phyloP scores from a whole-genome alignment of 1,140 invertebrate genomes.

The Megalopta genalis region DNA sequence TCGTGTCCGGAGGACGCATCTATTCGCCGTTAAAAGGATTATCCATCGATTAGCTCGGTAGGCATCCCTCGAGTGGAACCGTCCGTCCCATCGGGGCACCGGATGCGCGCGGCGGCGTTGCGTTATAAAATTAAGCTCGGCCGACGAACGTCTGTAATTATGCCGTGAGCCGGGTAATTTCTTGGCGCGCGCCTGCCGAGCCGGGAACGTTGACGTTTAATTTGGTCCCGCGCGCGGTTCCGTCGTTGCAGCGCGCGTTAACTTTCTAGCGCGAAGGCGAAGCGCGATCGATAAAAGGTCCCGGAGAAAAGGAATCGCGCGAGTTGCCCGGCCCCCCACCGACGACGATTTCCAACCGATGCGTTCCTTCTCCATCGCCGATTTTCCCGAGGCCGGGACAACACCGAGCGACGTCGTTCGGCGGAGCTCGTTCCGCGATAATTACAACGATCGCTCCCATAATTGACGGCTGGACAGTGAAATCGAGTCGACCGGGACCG shows the following conservation, averaged over 20 bases:
- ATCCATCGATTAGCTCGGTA: not conserved
- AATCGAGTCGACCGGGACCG: not conserved
- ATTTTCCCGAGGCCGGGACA: not conserved
- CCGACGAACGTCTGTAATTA: conserved; percentile 54
- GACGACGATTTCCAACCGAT: conserved; percentile 21
- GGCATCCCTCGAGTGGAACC: conserved; percentile 4
- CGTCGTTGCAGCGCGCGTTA: conserved; percentile 41
- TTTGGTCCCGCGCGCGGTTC: conserved; percentile 41
- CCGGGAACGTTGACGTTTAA: conserved; percentile 52
- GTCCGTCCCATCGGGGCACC: not conserved
- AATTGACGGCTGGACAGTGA: conserved; percentile 7
- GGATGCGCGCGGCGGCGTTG: conserved; percentile 12
- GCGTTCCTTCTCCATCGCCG: not conserved
- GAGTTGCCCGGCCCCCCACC: not conserved
- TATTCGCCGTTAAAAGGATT: not conserved
- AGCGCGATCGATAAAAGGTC: conserved; percentile 46
- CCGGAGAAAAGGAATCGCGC: conserved; percentile 30
- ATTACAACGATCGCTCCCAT: not conserved
- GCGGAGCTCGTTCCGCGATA: not conserved
- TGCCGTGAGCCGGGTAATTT: conserved; percentile 45
- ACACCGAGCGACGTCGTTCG: no score
- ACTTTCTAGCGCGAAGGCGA: conserved; percentile 53
- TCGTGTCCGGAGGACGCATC: no score
- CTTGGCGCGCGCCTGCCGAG: conserved; percentile 22
- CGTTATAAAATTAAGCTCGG: conserved; percentile 26